These are phyloP conservation scores for Epinephelus coioides DNA, from an alignment of 2,797 vertebrate genomes.

Conservation along the genomic window DNA sequence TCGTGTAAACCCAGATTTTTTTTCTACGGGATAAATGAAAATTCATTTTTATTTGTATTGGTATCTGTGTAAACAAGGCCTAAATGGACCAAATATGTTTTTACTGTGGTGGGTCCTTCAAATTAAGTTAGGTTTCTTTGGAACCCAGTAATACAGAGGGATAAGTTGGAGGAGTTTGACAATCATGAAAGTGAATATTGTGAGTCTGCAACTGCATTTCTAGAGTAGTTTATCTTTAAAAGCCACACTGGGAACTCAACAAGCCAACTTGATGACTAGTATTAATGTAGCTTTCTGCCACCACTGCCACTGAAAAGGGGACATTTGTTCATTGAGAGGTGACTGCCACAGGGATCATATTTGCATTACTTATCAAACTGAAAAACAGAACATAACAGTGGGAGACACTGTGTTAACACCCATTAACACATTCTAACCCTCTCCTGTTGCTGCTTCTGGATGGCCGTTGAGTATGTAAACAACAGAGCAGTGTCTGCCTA, in stretches of 20 bases:
- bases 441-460: conserved; percentile 34
- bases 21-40: too few relatives aligned
- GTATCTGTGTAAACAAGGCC: too few relatives aligned
- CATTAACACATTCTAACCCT: conserved; percentile 12
- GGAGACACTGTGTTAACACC: conserved; percentile 26
- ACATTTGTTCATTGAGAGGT: background rate
- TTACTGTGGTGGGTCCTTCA: background rate
- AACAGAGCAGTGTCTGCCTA: conserved; percentile 47
- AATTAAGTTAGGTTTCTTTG: background rate
- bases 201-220: background rate
- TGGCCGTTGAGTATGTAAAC: conserved; percentile 35
- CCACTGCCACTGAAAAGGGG: background rate
- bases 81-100: background rate
- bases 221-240: background rate
- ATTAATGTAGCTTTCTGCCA: background rate
- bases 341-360: background rate
- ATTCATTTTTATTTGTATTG: too few relatives aligned
- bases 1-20: too few relatives aligned
- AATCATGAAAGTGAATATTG: background rate
- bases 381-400: conserved; percentile 3
- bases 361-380: conserved; percentile 21
- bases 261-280: background rate
- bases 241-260: background rate
- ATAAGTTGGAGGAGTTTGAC: too few relatives aligned
- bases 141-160: background rate